Base-by-base conservation (phyloP, 1,140 invertebrate genomes). In the Dermatophagoides farinae region DNA sequence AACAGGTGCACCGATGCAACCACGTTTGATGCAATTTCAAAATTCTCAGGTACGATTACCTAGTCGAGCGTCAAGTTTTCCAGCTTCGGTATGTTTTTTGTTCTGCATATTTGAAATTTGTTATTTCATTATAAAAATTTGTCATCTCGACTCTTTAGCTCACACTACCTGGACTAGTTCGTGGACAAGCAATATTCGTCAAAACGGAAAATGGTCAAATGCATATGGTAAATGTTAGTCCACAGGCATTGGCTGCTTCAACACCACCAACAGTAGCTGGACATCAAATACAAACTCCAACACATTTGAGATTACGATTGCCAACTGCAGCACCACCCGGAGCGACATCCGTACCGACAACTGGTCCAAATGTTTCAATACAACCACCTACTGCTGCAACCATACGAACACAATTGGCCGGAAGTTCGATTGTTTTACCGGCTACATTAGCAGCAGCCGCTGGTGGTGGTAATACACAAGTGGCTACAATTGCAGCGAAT, bases 171-270 rank as follows among this genome's bases (percentile, higher is more conserved):
- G 64, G 57, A 47, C 61, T 52, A 41, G 75, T 79, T 65, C 74
- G 79, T 64, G 74, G 76, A 54, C 71, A 83, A 82, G 74, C 86
- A 80, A 77, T 92, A 68, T 77, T 92, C 65, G 75, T 95, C 68
- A 91, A 92, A 77, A 92, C 88, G 70, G 89, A 95, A 76, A 90
- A 86, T 78, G 90, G 89, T 65, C 86, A 90, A 70, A 88, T 84
- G 74, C 87, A 93, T 73, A 76, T 93, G 67, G 75, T 95, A 64
- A 81, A 86, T 71, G 85, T 90, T 65, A 84, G 85, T 62, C 82
- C 84, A 59, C 78, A 81, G n/a, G 77, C 80, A 12, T 31, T 51
- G n/a, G 62, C 58, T 12, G 40, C 51, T 23, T 66, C 74, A 39
- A 50, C 66, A 9, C 14, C 31, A 1, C 25, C 10, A 23, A 60